Evolutionary conservation across 2,113 vertebrate genomes (phyloP).

Genomic region (Megaleporinus macrocephalus): DNA sequence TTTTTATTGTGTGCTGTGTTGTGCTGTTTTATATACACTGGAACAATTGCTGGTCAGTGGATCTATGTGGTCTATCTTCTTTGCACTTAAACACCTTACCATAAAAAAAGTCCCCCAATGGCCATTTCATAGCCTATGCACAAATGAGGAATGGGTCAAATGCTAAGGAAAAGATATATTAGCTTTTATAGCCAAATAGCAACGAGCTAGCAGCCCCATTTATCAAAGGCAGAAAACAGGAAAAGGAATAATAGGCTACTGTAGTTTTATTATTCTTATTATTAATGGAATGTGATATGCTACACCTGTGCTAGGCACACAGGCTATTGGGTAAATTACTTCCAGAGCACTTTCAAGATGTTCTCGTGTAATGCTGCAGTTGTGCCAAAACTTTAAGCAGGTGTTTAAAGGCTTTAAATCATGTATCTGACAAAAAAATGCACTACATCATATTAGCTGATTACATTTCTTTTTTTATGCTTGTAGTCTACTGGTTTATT

Average conservation of each 20-base stretch:
- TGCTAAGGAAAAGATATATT: slow-evolving; percentile 36
- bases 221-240: slow-evolving; percentile 29
- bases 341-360: not conserved
- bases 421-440: not conserved
- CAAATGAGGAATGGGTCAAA: slow-evolving; percentile 31
- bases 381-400: not conserved
- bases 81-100: not conserved
- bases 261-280: slow-evolving; percentile 15
- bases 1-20: no score
- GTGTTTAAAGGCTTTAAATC: slow-evolving; percentile 7
- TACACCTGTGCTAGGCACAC: not conserved
- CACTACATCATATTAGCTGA: not conserved
- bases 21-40: not conserved
- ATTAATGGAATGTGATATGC: slow-evolving; percentile 17
- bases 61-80: not conserved
- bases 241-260: slow-evolving; percentile 22
- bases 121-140: not conserved
- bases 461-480: not conserved
- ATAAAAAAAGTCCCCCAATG: not conserved
- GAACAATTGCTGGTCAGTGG: not conserved
- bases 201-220: slow-evolving; percentile 24
- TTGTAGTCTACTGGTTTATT: not conserved
- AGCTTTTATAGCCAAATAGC: slow-evolving; percentile 36
- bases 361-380: not conserved
- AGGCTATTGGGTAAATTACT: not conserved